A percentile compares a stretch with the other conserved stretches of the same genome.
Evolutionary conservation across 2,797 vertebrate species (phyloP).

Genomic region (Scleropages formosus): DNA sequence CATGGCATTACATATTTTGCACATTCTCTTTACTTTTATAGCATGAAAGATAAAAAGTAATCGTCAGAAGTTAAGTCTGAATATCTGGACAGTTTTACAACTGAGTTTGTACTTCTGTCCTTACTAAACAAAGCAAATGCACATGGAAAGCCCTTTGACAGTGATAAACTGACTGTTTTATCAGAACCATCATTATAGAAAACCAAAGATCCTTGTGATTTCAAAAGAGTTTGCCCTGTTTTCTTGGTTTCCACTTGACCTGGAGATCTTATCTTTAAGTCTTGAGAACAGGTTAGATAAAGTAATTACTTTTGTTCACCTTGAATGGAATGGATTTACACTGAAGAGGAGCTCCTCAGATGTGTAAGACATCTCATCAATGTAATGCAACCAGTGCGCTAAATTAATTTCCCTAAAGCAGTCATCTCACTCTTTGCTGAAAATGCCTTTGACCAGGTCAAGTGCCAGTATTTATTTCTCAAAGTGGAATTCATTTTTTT

Average conservation of each 20-base stretch:
- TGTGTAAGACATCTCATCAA: not conserved
- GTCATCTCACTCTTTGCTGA: not conserved
- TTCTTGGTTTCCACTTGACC: not conserved
- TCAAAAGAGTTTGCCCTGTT: not conserved
- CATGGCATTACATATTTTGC: too few relatives aligned
- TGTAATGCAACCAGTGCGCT: not conserved
- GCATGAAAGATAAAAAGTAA: too few relatives aligned
- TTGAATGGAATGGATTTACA: not conserved
- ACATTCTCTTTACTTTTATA: too few relatives aligned
- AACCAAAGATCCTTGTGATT: not conserved
- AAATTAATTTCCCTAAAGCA: not conserved
- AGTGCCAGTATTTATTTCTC: constrained; percentile 6
- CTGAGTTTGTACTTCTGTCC: not conserved
- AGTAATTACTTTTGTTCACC: not conserved
- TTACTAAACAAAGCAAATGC: too few relatives aligned
- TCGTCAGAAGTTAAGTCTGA: not conserved
- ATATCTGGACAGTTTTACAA: not conserved
- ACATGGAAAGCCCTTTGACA: too few relatives aligned
- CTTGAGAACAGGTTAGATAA: not conserved
- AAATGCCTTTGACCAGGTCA: not conserved
- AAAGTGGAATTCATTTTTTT: constrained; percentile 10
- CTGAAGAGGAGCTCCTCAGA: not conserved
- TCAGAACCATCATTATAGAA: not conserved
- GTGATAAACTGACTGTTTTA: not conserved
- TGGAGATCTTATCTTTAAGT: not conserved